These are phyloP conservation scores for Danionella cerebrum DNA, from an alignment of 2,113 vertebrate species.

Conservation along the genomic window DNA sequence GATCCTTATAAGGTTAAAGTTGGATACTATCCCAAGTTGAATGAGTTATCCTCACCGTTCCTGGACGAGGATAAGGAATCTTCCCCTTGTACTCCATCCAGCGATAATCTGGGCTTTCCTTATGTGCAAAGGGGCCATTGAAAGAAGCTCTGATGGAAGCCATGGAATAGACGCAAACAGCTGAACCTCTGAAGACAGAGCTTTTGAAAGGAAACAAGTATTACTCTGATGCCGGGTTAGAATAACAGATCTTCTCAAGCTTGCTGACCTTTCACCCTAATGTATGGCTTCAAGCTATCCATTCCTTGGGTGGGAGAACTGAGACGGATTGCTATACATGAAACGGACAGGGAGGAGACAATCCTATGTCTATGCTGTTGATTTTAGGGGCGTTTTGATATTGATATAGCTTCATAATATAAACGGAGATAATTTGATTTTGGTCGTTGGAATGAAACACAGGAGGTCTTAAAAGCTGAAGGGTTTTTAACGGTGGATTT, in stretches of 20 bases:
- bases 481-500: not conserved
- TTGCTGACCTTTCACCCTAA: conserved; percentile 46
- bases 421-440: conserved; percentile 19
- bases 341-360: conserved; percentile 10
- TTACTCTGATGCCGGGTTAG: conserved; percentile 36
- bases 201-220: conserved; percentile 46
- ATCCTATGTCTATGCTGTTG: conserved; percentile 15
- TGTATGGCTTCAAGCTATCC: conserved; percentile 19
- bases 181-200: conserved; percentile 71
- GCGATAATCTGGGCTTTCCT: conserved; percentile 73
- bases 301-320: conserved; percentile 19
- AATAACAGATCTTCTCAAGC: conserved; percentile 48
- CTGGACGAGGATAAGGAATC: conserved; percentile 75
- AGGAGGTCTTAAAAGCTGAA: not conserved
- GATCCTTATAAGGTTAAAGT: not conserved
- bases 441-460: not conserved
- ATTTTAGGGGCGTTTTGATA: conserved; percentile 18
- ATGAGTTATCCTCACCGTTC: conserved; percentile 60
- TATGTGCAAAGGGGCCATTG: conserved; percentile 77
- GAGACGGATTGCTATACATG: conserved; percentile 11
- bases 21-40: not conserved
- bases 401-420: conserved; percentile 7
- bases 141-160: conserved; percentile 72
- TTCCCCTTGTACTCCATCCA: conserved; percentile 78
- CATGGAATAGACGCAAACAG: conserved; percentile 74